Percentiles rank a stretch among this genome's conserved stretches.
Conservation (phyloP, 2,113 vertebrate species). For the Onychorhynchus coronatus region DNA sequence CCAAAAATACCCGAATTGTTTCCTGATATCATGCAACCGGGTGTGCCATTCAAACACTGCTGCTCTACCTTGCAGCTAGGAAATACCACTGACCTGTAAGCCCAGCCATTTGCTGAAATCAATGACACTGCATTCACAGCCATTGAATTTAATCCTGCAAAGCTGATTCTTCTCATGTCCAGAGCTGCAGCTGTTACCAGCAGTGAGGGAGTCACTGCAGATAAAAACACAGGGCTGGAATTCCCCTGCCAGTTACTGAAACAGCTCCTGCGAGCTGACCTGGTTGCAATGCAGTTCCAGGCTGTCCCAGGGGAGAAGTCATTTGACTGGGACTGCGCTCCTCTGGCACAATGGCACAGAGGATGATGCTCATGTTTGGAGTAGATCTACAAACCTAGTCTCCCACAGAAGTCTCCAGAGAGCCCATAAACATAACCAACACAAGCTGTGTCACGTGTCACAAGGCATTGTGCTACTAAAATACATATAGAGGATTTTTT, state of each 20-base stretch:
- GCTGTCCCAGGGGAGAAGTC: not conserved
- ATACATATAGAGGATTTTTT: not conserved
- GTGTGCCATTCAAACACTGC: not conserved
- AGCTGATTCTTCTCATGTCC: not conserved
- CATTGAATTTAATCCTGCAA: not conserved
- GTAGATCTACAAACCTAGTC: not conserved
- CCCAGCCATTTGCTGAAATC: not conserved
- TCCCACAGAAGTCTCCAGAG: not conserved
- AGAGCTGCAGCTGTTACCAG: not conserved
- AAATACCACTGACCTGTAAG: not conserved
- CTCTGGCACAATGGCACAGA: fast-evolving
- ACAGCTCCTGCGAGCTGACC: not conserved
- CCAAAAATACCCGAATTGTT: not conserved
- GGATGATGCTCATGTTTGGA: not conserved
- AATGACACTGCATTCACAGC: not conserved
- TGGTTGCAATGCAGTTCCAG: not conserved
- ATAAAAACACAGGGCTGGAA: not conserved
- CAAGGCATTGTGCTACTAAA: not conserved
- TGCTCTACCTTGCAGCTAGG: not conserved
- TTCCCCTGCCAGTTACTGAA: not conserved
- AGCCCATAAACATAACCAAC: not conserved
- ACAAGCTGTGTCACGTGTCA: not conserved
- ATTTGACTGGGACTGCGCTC: not conserved
- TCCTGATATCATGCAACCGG: fast-evolving
- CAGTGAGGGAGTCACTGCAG: not conserved